These are phyloP conservation scores for Hoplias malabaricus DNA, from an alignment of 2,113 vertebrate genomes.

Conservation along the genomic window DNA sequence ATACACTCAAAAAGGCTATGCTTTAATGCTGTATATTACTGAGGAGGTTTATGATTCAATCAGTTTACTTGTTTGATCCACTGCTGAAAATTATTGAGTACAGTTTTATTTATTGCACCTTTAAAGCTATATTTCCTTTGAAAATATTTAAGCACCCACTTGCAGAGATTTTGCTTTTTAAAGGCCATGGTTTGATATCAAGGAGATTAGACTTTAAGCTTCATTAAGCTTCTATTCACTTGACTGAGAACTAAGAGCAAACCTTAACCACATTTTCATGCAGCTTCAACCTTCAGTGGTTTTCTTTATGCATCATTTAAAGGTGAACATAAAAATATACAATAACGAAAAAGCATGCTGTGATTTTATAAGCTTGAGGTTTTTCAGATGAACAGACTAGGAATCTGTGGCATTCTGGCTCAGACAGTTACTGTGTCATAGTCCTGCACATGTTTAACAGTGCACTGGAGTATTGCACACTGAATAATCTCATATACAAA, in stretches of 20 bases:
- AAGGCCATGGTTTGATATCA: background rate
- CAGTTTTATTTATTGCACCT: background rate
- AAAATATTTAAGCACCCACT: background rate
- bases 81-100: background rate
- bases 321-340: background rate
- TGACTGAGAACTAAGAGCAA: background rate
- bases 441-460: slow-evolving; percentile 4
- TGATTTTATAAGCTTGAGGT: background rate
- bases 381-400: background rate
- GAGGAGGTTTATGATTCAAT: too few relatives aligned
- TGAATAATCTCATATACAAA: slow-evolving; percentile 19
- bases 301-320: background rate
- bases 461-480: slow-evolving; percentile 7
- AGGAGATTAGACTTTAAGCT: background rate
- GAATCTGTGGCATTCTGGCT: slow-evolving; percentile 1
- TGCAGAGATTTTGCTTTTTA: background rate
- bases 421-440: background rate
- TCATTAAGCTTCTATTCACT: background rate
- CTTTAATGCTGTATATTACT: too few relatives aligned
- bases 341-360: background rate
- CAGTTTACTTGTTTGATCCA: background rate
- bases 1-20: too few relatives aligned
- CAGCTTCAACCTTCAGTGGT: background rate
- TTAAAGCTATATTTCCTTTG: background rate
- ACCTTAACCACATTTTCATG: background rate